These are phyloP conservation scores for Erinaceus europaeus DNA, from an alignment of 2,113 vertebrate species.

Conservation along the genomic window DNA sequence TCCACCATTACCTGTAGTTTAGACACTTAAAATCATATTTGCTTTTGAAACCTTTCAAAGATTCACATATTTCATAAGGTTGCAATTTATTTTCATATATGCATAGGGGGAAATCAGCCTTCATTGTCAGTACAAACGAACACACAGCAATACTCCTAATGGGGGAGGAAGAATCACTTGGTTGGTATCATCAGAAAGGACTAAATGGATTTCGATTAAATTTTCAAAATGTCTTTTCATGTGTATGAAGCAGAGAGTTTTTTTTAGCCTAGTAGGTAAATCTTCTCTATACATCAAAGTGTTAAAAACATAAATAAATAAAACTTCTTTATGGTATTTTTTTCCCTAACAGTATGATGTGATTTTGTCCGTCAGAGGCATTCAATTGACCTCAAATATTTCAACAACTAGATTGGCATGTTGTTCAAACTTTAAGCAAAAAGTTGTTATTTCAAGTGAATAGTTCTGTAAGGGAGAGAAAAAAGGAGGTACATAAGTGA, in stretches of 20 bases:
- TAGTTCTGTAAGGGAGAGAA: background rate
- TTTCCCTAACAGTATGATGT: background rate
- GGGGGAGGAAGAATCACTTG: background rate
- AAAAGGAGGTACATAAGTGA: background rate
- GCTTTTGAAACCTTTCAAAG: slow-evolving; percentile 37
- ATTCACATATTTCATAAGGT: slow-evolving; percentile 20
- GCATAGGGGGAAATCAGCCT: background rate
- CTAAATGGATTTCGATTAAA: slow-evolving; percentile 63
- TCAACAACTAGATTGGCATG: background rate
- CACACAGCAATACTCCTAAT: background rate
- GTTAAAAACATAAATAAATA: slow-evolving; percentile 41
- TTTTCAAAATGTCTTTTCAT: slow-evolving; percentile 53
- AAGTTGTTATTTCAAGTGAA: background rate
- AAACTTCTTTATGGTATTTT: background rate
- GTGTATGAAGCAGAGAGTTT: slow-evolving; percentile 8
- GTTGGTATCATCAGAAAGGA: slow-evolving; percentile 10
- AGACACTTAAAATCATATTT: slow-evolving; percentile 30
- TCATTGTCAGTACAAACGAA: slow-evolving; percentile 24
- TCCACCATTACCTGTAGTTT: background rate
- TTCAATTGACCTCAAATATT: background rate
- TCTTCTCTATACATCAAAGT: slow-evolving; percentile 28
- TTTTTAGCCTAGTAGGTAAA: slow-evolving; percentile 50
- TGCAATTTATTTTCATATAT: slow-evolving; percentile 52
- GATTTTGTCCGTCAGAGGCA: background rate
- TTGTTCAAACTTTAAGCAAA: background rate